Conservation (phyloP, 1,140 invertebrate species). For the Zaprionus ghesquierei region DNA sequence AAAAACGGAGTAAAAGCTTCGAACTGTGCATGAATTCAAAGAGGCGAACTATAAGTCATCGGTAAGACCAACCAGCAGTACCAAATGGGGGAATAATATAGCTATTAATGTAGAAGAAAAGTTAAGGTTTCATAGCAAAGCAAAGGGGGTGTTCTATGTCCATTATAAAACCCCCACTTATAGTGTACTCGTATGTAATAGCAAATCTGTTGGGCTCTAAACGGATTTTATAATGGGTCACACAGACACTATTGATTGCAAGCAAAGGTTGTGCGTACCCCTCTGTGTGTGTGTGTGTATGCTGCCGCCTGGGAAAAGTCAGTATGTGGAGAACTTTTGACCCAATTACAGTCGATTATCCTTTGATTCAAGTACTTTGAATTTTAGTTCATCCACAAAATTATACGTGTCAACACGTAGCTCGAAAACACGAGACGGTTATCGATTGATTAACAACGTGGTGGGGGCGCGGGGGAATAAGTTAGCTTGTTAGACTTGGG, state of each 20-base stretch:
- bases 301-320: neutral
- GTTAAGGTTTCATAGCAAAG: neutral
- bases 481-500: too few species aligned
- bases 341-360: neutral
- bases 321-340: neutral
- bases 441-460: neutral
- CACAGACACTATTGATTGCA: slow-evolving; percentile 10
- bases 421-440: too few species aligned
- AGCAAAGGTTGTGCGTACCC: neutral
- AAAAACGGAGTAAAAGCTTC: slow-evolving; percentile 81
- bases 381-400: neutral
- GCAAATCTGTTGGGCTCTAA: neutral
- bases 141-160: neutral
- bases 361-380: neutral
- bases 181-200: neutral
- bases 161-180: neutral
- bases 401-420: neutral
- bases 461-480: neutral
- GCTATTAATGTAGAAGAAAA: neutral
- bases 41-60: slow-evolving; percentile 82
- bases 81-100: too few species aligned
- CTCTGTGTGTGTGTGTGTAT: neutral
- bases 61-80: slow-evolving; percentile 53
- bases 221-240: slow-evolving; percentile 6
- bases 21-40: slow-evolving; percentile 83